phyloP scores from a whole-genome alignment of 2,113 vertebrate species.

The Rattus norvegicus region DNA sequence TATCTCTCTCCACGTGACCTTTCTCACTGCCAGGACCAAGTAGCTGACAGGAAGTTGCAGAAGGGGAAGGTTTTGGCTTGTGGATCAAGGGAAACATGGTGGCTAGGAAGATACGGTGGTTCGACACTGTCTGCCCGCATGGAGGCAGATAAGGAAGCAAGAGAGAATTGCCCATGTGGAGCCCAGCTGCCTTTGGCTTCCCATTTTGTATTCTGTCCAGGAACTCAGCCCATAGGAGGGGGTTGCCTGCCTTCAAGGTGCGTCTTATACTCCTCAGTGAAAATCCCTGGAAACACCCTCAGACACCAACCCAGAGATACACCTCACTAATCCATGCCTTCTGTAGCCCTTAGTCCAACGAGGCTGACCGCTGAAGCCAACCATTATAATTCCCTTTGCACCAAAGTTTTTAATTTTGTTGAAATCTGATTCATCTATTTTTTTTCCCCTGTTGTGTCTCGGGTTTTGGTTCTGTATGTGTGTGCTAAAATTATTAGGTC shows the following conservation, averaged over 20 bases:
- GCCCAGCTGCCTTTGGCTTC: no score
- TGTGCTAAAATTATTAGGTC: conserved; percentile 58
- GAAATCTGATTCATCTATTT: background rate
- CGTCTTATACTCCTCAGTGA: background rate
- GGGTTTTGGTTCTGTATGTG: conserved; percentile 24
- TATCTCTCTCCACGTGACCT: background rate
- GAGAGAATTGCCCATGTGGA: no score
- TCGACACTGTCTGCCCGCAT: no score
- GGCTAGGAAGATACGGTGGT: background rate
- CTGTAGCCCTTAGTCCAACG: background rate
- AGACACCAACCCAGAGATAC: background rate
- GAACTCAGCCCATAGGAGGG: no score
- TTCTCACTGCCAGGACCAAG: background rate
- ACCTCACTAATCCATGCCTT: background rate
- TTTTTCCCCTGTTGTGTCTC: background rate
- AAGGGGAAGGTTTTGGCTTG: background rate
- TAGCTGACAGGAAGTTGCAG: background rate
- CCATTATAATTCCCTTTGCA: background rate
- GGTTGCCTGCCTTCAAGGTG: no score
- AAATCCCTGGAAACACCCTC: background rate
- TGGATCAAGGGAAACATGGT: background rate
- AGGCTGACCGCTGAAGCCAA: background rate
- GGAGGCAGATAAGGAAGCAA: background rate
- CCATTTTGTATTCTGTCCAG: background rate
- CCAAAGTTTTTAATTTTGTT: conserved; percentile 15